Base-by-base conservation (phyloP, 1,140 invertebrate genomes). In the Eurosta solidaginis region DNA sequence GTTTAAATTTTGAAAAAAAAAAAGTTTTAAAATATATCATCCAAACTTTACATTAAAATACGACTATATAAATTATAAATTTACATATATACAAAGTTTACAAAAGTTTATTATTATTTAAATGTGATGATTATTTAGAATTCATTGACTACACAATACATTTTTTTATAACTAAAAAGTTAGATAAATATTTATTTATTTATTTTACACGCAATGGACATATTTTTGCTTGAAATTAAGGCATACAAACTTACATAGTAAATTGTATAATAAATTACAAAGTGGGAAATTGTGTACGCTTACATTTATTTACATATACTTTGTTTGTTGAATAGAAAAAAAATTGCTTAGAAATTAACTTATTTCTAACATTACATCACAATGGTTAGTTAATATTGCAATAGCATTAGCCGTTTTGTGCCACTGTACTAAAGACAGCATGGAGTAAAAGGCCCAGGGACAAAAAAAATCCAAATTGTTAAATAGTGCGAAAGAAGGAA, bases 201-300 rank as follows among this genome's bases (percentile, higher is more conserved):
- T n/a, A n/a, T n/a, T n/a, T n/a, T n/a, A n/a, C n/a, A n/a, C n/a
- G n/a, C n/a, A n/a, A n/a, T n/a, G n/a, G n/a, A n/a, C n/a, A n/a
- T n/a, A n/a, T n/a, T n/a, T 22, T 68, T 10, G 6, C 59, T 68
- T 68, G 40, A 29, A 68, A 22, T 17, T 68, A 68, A 42, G 36
- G 40, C 59, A 40, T 68, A 68, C 59, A 68, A 68, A 68, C 33
- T 68, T 68, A 68, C 59, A 68, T 40, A 68, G 59, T 68, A 68
- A 68, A 68, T 68, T 42, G 33, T 29, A 68, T 68, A 68, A 36
- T 40, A 40, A 68, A 36, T 68, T 68, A 40, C n/a, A 68, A 20
- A 59, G 6, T 12, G 40, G 36, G 7, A 68, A 68, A 68, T 40
- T 5, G 40, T 2, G 20, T 40, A 42, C 9, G 40, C 22, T 40